These are phyloP conservation scores for Augiades crinisus DNA, from an alignment of 2,888 invertebrate genomes.

Conservation along the genomic window DNA sequence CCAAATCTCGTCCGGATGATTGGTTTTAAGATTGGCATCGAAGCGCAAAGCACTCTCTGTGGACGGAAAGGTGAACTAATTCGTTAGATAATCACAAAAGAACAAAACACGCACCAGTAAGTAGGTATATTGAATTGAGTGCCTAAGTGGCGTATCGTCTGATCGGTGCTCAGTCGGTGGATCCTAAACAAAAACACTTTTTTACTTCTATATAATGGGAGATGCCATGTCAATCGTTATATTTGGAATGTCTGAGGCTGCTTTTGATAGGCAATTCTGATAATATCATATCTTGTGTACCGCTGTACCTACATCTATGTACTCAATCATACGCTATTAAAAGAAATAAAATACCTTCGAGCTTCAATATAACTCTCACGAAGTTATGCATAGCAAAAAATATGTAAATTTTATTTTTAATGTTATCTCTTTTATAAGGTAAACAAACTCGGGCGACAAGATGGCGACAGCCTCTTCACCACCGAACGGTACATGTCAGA, in stretches of 20 bases:
- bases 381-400: constrained; percentile 45
- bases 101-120: constrained; percentile 19
- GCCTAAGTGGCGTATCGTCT: constrained; percentile 5
- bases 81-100: constrained; percentile 14
- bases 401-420: constrained; percentile 55
- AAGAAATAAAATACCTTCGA: constrained; percentile 5
- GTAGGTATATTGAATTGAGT: background rate
- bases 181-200: constrained; percentile 24
- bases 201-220: constrained; percentile 21
- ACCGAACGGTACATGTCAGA: constrained; percentile 48
- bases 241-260: constrained; percentile 28
- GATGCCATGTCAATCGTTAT: constrained; percentile 31
- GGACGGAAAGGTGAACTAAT: constrained; percentile 20
- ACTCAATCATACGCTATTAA: constrained; percentile 24
- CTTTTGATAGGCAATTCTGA: constrained; percentile 27
- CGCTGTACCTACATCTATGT: constrained; percentile 24
- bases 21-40: background rate
- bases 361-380: constrained; percentile 6
- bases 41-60: background rate
- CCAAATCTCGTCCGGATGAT: background rate
- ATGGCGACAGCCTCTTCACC: constrained; percentile 38
- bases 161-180: constrained; percentile 13
- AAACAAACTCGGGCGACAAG: constrained; percentile 46
- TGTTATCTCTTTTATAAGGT: constrained; percentile 44
- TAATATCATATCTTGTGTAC: constrained; percentile 26